phyloP scores from a whole-genome alignment of 2,888 invertebrate genomes.

The Diaprepes abbreviatus region DNA sequence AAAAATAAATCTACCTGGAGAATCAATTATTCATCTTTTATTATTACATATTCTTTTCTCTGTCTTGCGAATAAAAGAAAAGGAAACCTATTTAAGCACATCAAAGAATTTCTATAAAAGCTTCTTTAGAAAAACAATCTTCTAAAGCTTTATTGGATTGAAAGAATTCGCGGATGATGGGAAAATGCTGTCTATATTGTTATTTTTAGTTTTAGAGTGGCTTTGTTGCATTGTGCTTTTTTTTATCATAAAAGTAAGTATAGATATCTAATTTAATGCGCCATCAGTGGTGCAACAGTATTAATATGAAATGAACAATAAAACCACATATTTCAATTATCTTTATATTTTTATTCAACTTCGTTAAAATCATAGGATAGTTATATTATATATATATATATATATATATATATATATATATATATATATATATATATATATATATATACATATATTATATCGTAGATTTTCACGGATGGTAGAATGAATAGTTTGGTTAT shows the following conservation, averaged over 20 bases:
- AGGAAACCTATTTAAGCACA: constrained; percentile 3
- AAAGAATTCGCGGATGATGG: not conserved
- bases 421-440: no score
- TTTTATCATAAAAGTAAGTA: not conserved
- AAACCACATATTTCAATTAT: no score
- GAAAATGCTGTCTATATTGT: constrained; percentile 3
- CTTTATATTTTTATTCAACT: no score
- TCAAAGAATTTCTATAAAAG: constrained; percentile 6
- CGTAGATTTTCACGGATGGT: no score
- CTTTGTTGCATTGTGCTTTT: not conserved
- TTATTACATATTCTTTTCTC: not conserved
- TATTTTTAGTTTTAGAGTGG: not conserved
- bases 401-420: no score
- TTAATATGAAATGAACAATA: no score
- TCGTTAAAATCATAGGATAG: no score
- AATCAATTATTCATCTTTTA: not conserved
- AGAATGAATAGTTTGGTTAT: no score
- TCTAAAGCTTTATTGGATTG: not conserved
- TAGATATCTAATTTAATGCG: not conserved
- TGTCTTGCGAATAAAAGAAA: not conserved
- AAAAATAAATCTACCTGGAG: not conserved
- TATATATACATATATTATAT: no score
- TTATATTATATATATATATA: no score
- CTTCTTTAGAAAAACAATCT: constrained; percentile 3
- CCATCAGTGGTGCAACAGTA: no score